Base-by-base conservation (phyloP, 2,888 invertebrate genomes). In the Pimpla rufipes region DNA sequence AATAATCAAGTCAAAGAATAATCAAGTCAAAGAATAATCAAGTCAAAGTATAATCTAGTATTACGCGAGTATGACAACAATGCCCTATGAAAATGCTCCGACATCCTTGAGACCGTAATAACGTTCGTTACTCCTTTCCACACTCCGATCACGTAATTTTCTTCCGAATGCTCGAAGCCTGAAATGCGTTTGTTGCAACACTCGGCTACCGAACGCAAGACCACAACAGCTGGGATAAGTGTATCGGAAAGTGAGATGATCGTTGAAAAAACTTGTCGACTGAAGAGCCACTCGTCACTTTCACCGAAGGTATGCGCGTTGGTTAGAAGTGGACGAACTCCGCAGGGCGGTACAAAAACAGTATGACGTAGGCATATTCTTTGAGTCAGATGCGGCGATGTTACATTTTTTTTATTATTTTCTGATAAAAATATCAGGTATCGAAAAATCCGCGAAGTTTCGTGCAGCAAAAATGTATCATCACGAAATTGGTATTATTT, bases 301-400 rank as follows among this genome's bases (percentile, higher is more conserved):
- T 85, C 85, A 74, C 85, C 83, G 45, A 8, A 66, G 66, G 70
- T 57, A 79, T 81, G 79, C 73, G 59, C n/a, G n/a, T 73, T 64
- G 47, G 23, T 52, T 13, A n/a, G 64, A 42, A 52, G 7, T 71
- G 52, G 82, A 71, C n/a, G 74, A 80, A 80, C 77, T 74, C n/a
- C n/a, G n/a, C n/a, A 74, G 79, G 77, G 83, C 74, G n/a, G n/a
- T n/a, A n/a, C n/a, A 80, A 77, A 83, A 80, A 80, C 67, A 23
- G 83, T 83, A 83, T 83, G 85, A 85, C 83, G 74, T 83, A 80
- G n/a, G n/a, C n/a, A n/a, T n/a, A n/a, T n/a, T n/a, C n/a, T n/a
- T n/a, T n/a, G n/a, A n/a, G n/a, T n/a, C n/a, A n/a, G n/a, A n/a
- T n/a, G n/a, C n/a, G n/a, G n/a, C n/a, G n/a, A n/a, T n/a, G n/a